Percentiles rank a stretch among this genome's conserved stretches.
Conservation (phyloP, 2,113 vertebrate genomes). For the Furnarius figulus region DNA sequence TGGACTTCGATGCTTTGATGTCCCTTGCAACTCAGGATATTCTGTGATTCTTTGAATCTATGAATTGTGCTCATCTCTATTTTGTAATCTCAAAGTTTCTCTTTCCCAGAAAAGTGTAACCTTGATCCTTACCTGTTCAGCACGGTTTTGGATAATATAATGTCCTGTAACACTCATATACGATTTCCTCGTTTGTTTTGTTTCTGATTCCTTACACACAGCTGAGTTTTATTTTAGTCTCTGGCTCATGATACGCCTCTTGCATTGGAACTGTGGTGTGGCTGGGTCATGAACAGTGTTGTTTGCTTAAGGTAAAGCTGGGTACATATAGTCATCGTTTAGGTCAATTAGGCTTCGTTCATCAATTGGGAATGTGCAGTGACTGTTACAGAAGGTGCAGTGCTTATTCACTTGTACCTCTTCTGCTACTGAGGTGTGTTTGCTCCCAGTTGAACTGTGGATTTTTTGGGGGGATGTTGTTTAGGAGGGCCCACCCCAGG, state of each 20-base stretch:
- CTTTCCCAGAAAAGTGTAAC: not conserved
- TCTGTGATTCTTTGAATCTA: not conserved
- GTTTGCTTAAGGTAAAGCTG: conserved; percentile 44
- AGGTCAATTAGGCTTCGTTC: not conserved
- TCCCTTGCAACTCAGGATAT: not conserved
- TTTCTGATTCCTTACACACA: not conserved
- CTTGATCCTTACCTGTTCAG: not conserved
- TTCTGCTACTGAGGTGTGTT: not conserved
- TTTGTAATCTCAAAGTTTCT: not conserved
- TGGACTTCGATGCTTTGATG: not conserved
- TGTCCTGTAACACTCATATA: not conserved
- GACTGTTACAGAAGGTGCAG: not conserved
- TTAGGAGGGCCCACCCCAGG: not conserved
- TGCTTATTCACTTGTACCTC: not conserved
- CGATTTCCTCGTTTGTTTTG: not conserved
- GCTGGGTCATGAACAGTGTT: not conserved
- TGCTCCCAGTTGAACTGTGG: not conserved
- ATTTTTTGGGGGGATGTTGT: not conserved
- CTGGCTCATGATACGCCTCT: not conserved
- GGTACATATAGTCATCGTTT: not conserved
- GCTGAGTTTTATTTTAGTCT: not conserved
- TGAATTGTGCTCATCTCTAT: not conserved
- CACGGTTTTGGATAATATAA: not conserved
- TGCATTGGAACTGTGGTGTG: not conserved
- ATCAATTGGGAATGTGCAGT: not conserved